These are phyloP conservation scores for Thymelicus lineola DNA, from an alignment of 2,888 invertebrate species.

Conservation along the genomic window DNA sequence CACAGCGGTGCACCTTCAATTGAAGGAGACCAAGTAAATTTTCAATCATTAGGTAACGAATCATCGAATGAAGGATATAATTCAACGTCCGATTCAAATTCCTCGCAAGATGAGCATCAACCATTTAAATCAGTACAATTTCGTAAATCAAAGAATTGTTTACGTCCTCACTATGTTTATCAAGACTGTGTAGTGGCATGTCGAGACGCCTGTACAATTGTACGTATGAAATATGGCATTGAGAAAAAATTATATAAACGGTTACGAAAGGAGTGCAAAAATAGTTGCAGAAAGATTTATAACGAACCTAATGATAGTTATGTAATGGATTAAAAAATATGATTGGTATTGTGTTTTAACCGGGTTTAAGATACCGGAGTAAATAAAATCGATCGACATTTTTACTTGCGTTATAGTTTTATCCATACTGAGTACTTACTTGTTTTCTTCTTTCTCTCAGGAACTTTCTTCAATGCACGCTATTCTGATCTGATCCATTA, in stretches of 20 bases:
- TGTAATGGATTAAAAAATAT: no score
- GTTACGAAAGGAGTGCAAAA: constrained; percentile 51
- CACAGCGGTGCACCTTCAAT: no score
- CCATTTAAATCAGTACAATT: neutral
- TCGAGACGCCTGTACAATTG: constrained; percentile 43
- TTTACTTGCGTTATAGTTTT: no score
- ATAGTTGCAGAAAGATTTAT: constrained; percentile 51
- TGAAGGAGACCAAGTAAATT: neutral
- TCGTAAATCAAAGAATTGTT: neutral
- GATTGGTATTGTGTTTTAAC: no score
- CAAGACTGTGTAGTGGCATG: constrained; percentile 54
- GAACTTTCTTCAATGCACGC: no score
- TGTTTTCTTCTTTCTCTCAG: no score
- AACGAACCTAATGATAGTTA: neutral
- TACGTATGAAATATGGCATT: constrained; percentile 48
- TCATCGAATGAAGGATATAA: neutral
- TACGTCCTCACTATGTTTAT: neutral
- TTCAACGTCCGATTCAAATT: neutral
- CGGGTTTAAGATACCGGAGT: no score
- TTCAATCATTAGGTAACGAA: neutral
- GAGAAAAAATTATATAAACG: constrained; percentile 45
- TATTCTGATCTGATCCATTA: no score
- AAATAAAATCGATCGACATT: no score
- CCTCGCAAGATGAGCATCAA: neutral
- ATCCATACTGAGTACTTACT: no score